Evolutionary conservation across 2,797 vertebrate species (phyloP).

Genomic region (Diplodus sargus): DNA sequence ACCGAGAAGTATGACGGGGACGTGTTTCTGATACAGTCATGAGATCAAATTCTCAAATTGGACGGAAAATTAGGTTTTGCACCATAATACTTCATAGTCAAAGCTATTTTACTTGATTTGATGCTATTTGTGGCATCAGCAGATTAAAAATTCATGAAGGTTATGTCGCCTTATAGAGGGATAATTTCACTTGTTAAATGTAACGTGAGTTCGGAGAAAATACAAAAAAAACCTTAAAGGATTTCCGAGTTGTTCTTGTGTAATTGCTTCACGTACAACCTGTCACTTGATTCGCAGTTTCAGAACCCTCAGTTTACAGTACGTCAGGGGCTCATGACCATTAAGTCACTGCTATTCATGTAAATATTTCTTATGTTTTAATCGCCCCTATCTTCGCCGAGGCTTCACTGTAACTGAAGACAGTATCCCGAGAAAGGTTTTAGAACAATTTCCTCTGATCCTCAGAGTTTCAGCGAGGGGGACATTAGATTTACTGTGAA

Average conservation of each 20-base stretch:
- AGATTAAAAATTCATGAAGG: constrained; percentile 45
- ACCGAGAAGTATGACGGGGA: constrained; percentile 67
- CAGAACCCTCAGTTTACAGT: constrained; percentile 21
- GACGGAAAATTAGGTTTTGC: constrained; percentile 69
- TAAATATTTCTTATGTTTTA: constrained; percentile 20
- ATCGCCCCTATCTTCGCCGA: constrained; percentile 15
- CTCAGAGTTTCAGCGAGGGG: constrained; percentile 43
- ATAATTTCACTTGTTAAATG: constrained; percentile 31
- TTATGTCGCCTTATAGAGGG: constrained; percentile 30
- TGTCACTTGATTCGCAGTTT: constrained; percentile 21
- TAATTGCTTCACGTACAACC: constrained; percentile 11
- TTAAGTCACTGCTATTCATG: constrained; percentile 29
- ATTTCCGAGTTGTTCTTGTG: constrained; percentile 19
- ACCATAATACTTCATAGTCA: constrained; percentile 50
- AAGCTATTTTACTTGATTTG: constrained; percentile 53
- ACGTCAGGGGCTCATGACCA: background rate
- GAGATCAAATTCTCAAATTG: constrained; percentile 64
- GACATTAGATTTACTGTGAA: constrained; percentile 62
- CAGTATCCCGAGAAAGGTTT: constrained; percentile 25
- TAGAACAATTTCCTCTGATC: constrained; percentile 51
- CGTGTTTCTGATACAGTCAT: constrained; percentile 72
- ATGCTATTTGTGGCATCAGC: constrained; percentile 38
- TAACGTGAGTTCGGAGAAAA: constrained; percentile 4
- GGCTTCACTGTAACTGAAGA: constrained; percentile 31
- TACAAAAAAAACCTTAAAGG: constrained; percentile 21